phyloP scores from a whole-genome alignment of 2,888 invertebrate genomes.

The Amphipoea lucens region DNA sequence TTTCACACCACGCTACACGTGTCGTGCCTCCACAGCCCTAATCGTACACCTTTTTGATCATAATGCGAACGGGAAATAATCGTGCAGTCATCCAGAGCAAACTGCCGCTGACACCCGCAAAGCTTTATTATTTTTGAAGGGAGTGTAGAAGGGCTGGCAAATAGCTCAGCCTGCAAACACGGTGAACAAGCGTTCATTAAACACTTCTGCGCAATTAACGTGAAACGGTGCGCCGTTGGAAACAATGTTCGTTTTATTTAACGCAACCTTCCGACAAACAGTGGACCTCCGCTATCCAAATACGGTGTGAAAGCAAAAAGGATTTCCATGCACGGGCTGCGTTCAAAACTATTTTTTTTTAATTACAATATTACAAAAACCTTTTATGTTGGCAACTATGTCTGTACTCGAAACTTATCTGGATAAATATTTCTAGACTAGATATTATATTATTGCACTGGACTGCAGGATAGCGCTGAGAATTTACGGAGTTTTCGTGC shows the following conservation, averaged over 20 bases:
- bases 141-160: constrained; percentile 69
- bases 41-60: constrained; percentile 58
- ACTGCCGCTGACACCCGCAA: constrained; percentile 52
- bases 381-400: constrained; percentile 16
- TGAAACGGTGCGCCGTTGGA: constrained; percentile 73
- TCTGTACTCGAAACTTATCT: constrained; percentile 12
- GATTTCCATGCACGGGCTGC: constrained; percentile 49
- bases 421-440: constrained; percentile 32
- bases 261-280: constrained; percentile 71
- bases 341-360: constrained; percentile 47
- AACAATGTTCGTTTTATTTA: constrained; percentile 81
- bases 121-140: constrained; percentile 65
- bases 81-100: constrained; percentile 52
- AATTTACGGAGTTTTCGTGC: constrained; percentile 45
- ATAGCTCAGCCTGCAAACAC: constrained; percentile 76
- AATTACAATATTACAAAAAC: constrained; percentile 23
- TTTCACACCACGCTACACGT: constrained; percentile 29
- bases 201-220: constrained; percentile 84
- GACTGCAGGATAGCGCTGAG: constrained; percentile 18
- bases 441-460: constrained; percentile 30
- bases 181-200: constrained; percentile 82
- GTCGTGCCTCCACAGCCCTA: constrained; percentile 14
- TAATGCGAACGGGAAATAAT: constrained; percentile 61
- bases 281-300: constrained; percentile 67
- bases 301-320: constrained; percentile 65